Conservation (phyloP, 1,140 invertebrate genomes). For the Metaphire vulgaris region DNA sequence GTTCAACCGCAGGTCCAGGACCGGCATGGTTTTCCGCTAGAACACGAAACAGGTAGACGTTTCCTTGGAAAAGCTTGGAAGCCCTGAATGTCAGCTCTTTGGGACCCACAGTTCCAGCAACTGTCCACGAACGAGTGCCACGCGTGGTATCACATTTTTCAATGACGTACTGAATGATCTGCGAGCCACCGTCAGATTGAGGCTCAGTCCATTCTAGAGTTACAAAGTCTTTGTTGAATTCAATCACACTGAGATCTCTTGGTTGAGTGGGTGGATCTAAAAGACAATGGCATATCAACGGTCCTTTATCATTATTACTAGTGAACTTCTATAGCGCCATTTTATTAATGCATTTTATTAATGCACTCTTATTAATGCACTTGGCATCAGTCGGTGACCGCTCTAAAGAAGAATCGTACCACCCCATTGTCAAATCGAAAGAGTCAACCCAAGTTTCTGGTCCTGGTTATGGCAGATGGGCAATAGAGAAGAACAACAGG, state of each 20-base stretch:
- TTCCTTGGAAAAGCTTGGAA: slow-evolving; percentile 73
- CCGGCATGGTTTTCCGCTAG: slow-evolving; percentile 81
- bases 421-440: too few relatives aligned
- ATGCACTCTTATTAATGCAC: too few relatives aligned
- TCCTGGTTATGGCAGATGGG: too few relatives aligned
- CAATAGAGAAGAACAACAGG: too few relatives aligned
- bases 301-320: too few relatives aligned
- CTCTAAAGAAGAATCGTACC: too few relatives aligned
- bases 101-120: slow-evolving; percentile 61
- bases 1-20: slow-evolving; percentile 63
- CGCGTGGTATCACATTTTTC: slow-evolving; percentile 27
- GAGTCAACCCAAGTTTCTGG: too few relatives aligned
- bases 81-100: slow-evolving; percentile 54
- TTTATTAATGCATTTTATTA: too few relatives aligned
- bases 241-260: slow-evolving; percentile 22
- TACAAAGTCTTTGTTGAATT: slow-evolving; percentile 41
- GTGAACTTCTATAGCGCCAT: too few relatives aligned
- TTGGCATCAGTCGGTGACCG: too few relatives aligned
- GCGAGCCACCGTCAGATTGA: slow-evolving; percentile 82
- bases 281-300: too few relatives aligned
- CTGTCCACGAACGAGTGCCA: slow-evolving; percentile 29
- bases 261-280: slow-evolving; percentile 30
- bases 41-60: slow-evolving; percentile 92
- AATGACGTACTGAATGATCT: slow-evolving; percentile 57
- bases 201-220: slow-evolving; percentile 83